Conservation (phyloP, 1,140 invertebrate genomes). For the Whitmania pigra region DNA sequence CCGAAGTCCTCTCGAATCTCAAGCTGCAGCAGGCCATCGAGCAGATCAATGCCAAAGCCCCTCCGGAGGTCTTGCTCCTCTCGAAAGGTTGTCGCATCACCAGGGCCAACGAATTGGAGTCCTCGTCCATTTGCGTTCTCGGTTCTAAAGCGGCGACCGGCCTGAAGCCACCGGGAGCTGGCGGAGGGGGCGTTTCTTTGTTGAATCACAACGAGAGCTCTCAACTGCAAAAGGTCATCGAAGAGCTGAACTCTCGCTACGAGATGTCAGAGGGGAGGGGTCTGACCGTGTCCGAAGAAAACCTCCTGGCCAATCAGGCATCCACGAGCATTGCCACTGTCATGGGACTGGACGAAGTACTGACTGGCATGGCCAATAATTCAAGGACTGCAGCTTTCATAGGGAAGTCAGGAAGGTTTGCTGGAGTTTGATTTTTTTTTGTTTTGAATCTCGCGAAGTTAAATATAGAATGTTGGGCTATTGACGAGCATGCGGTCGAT, state of each 20-base stretch:
- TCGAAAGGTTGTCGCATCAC: too few species aligned
- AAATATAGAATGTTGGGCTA: too few species aligned
- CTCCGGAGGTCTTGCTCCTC: slow-evolving; percentile 6
- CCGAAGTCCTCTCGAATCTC: slow-evolving; percentile 22
- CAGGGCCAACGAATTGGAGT: not conserved
- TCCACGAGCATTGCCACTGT: not conserved
- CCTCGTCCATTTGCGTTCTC: not conserved
- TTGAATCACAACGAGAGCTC: not conserved
- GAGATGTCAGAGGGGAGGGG: not conserved
- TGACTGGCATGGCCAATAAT: too few species aligned
- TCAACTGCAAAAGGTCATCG: slow-evolving; percentile 17
- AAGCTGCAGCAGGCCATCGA: slow-evolving; percentile 22
- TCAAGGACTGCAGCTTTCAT: too few species aligned
- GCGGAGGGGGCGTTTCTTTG: too few species aligned
- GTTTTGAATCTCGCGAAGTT: too few species aligned
- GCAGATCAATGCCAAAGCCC: slow-evolving; percentile 19
- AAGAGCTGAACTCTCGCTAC: slow-evolving; percentile 10
- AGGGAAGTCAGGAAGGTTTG: too few species aligned
- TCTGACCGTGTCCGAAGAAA: not conserved
- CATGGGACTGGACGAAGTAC: not conserved
- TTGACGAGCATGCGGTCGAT: too few species aligned
- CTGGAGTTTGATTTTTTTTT: too few species aligned
- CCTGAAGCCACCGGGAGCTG: too few species aligned
- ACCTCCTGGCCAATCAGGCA: not conserved
- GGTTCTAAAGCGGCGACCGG: not conserved